Percentiles rank a stretch among this genome's conserved stretches.
These are phyloP conservation scores for Coilia nasus DNA, from an alignment of 2,797 vertebrate genomes.

Conservation along the genomic window DNA sequence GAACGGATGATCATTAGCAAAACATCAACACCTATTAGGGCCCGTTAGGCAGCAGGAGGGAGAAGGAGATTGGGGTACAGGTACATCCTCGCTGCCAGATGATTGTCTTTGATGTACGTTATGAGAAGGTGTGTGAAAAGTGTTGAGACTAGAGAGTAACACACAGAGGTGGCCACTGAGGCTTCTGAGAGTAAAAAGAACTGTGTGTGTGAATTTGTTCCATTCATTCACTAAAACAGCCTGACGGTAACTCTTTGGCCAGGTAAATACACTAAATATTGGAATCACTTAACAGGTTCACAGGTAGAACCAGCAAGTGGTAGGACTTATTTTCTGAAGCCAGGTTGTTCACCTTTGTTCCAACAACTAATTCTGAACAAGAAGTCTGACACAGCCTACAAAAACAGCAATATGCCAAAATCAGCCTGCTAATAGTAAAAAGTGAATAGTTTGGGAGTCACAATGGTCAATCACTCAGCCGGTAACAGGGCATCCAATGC, in stretches of 20 bases:
- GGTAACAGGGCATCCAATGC: background rate
- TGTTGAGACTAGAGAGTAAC: background rate
- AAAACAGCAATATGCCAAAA: background rate
- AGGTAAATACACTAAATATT: too few species aligned
- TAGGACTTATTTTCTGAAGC: slow-evolving; percentile 29
- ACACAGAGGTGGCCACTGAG: too few species aligned
- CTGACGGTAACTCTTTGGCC: too few species aligned
- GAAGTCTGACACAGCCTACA: slow-evolving; percentile 51
- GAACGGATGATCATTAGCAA: background rate
- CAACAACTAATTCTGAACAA: slow-evolving; percentile 49
- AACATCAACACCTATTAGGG: background rate
- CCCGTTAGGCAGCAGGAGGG: background rate
- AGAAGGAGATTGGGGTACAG: background rate
- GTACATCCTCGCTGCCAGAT: background rate
- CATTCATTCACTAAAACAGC: too few species aligned
- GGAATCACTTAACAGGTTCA: slow-evolving; percentile 12
- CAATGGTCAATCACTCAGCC: background rate
- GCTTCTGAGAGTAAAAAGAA: too few species aligned
- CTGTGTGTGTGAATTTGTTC: too few species aligned
- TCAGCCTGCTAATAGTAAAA: background rate
- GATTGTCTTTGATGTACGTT: background rate
- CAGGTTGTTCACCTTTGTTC: slow-evolving; percentile 43
- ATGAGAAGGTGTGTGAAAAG: background rate
- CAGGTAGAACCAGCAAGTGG: slow-evolving; percentile 40
- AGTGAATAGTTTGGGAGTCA: background rate